Base-by-base conservation (phyloP, 2,888 invertebrate genomes). In the Prosopocoilus inquinatus region DNA sequence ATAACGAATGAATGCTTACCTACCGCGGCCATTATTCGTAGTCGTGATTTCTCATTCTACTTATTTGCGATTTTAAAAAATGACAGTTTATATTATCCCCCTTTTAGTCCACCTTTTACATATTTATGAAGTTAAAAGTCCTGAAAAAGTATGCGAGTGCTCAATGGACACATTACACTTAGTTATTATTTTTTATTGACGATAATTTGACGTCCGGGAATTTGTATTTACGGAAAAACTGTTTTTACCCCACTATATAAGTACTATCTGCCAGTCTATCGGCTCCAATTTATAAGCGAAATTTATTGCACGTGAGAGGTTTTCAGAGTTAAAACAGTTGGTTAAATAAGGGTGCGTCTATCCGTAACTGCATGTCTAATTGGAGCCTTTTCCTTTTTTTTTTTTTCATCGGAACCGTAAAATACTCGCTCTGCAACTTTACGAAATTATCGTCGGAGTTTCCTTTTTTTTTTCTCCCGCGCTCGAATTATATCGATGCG, bases 141-240 rank as follows among this genome's bases (percentile, higher is more conserved):
- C 48, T 41, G 48, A 56, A 56, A 56, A 56, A 56, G 51, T 47
- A 38, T 39, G 48, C 54, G 55, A 58, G 58, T 50, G 55, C 53
- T 51, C 55, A 58, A 60, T 58, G 57, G 58, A 57, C 58, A 60
- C 58, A 61, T 61, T 63, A 63, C 60, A 61, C 62, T 61, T 61
- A 60, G 58, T 63, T 61, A 61, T 63, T 63, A 63, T 60, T 63
- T 62, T 63, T 60, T 61, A 63, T 63, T 61, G 63, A 61, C 61
- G 58, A 59, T 63, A 63, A 63, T 63, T 61, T 61, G 63, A 63
- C 63, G 60, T 63, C 56, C 61, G 61, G 61, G 61, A 63, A 55
- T 60, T 60, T 62, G 59, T 62, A 57, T 62, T 60, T 41, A 13
- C 41, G 41, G 20, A 41, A 41, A 38, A 38, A 38, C 38, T 12